Evolutionary conservation across 2,113 vertebrate species (phyloP), one percentile per base, ranked within the genome.

Genomic region (Formicarius rufipectus): DNA sequence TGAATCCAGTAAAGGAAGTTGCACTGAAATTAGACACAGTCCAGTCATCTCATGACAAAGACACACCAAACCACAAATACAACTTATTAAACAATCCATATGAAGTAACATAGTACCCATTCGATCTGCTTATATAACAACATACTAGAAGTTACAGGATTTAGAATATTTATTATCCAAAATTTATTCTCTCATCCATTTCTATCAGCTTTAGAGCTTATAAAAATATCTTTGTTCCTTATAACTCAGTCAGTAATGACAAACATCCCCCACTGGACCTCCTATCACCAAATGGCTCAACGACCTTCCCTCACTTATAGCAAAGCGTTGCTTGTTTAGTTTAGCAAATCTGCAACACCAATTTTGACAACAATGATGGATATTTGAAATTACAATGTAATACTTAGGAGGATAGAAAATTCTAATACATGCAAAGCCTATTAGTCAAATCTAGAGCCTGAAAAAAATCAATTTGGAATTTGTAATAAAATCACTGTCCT

Each of bases 321-420:
- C 35, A 64, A 82, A 78, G 58, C 25, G 31, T 15, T 63, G 47
- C 59, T 76, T 27, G 23, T 76, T 93, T 79, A 87, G 81, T 84
- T 91, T 53, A 95, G 64, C 62, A 93, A 85, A 93, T 87, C 1
- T 58, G 28, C 56, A 90, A 77, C 63, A 91, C 56, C 69, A 66
- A 2, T 87, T 79, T 73, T 84, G 94, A 91, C 44, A 91, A 78
- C 58, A 71, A 67, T 63, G 67, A 95, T 62, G 53, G 84, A 73
- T 85, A 95, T 85, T 62, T 91, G 71, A 91, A 96, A 90, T 91
- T 60, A 91, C 84, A 88, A 74, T 20, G 45, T 59, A 74, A 82
- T 66, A 55, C 16, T 78, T 56, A 53, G 53, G 50, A 93, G 79
- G 59, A 87, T 1, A 77, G 35, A 74, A 91, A 91, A 85, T 59